These are phyloP conservation scores for Cydia fagiglandana DNA, from an alignment of 1,140 invertebrate species.

Conservation along the genomic window DNA sequence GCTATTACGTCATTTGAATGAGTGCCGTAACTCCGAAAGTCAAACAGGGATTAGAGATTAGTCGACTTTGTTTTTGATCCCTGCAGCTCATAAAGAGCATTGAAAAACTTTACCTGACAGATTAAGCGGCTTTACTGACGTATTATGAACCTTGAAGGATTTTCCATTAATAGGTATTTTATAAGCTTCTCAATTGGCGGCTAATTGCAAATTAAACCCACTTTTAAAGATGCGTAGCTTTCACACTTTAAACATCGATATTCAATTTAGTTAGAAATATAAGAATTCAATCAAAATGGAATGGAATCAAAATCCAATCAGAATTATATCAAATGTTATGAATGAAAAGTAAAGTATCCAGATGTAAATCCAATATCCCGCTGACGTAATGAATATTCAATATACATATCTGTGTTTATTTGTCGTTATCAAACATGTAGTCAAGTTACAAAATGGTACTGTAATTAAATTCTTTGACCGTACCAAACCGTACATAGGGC, in stretches of 20 bases:
- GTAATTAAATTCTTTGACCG: no score
- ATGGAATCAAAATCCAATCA: no score
- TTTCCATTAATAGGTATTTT: neutral
- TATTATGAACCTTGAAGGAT: neutral
- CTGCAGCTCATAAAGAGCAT: neutral
- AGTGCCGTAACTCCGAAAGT: neutral
- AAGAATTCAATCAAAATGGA: no score
- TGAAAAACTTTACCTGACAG: neutral
- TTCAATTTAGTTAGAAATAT: no score
- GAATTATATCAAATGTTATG: no score
- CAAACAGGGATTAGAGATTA: conserved; percentile 2
- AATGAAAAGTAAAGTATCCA: no score
- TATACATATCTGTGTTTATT: no score
- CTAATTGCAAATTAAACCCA: neutral
- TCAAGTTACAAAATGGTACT: no score
- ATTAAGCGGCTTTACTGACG: neutral
- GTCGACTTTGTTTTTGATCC: neutral
- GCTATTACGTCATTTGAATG: neutral
- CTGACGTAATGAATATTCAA: no score
- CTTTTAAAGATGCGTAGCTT: neutral
- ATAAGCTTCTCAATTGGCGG: neutral
- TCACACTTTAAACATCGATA: neutral
- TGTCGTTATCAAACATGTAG: no score
- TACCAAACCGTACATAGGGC: no score
- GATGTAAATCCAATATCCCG: no score